Conservation (phyloP, 2,113 vertebrate species). For the Clarias gariepinus region DNA sequence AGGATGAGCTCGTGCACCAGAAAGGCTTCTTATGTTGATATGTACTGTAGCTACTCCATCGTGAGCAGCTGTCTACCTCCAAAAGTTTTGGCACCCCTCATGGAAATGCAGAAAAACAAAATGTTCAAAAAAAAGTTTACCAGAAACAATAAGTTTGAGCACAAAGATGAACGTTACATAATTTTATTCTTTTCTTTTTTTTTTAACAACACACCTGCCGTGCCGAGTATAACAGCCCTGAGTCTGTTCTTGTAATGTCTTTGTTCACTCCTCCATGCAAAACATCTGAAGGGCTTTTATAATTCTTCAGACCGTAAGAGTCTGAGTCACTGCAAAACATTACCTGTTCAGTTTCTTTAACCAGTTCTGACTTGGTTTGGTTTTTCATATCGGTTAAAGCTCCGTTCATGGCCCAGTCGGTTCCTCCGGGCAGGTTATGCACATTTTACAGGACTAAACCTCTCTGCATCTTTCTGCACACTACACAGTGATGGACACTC, state of each 20-base stretch:
- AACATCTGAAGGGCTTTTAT: background rate
- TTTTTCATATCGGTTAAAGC: background rate
- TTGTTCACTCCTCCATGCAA: background rate
- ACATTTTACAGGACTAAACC: too few species aligned
- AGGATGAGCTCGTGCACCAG: background rate
- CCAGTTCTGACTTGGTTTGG: background rate
- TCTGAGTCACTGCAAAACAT: background rate
- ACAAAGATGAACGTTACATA: background rate
- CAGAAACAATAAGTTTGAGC: background rate
- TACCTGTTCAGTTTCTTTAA: background rate
- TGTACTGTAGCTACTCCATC: background rate
- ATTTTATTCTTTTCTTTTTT: background rate
- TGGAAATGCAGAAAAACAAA: background rate
- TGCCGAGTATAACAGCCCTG: background rate
- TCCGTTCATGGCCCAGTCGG: background rate
- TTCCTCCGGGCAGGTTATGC: background rate
- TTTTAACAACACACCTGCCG: background rate
- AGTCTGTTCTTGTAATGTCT: background rate
- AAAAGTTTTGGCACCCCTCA: background rate
- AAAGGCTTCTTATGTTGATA: background rate
- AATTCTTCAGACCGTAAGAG: background rate
- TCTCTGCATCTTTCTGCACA: too few species aligned
- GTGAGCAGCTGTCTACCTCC: background rate
- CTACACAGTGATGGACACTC: too few species aligned
- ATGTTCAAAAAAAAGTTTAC: background rate